Percentiles rank a stretch among this genome's conserved stretches.
These are phyloP conservation scores for Schizopygopsis malacanthus DNA, from an alignment of 2,797 vertebrate genomes.

Conservation along the genomic window DNA sequence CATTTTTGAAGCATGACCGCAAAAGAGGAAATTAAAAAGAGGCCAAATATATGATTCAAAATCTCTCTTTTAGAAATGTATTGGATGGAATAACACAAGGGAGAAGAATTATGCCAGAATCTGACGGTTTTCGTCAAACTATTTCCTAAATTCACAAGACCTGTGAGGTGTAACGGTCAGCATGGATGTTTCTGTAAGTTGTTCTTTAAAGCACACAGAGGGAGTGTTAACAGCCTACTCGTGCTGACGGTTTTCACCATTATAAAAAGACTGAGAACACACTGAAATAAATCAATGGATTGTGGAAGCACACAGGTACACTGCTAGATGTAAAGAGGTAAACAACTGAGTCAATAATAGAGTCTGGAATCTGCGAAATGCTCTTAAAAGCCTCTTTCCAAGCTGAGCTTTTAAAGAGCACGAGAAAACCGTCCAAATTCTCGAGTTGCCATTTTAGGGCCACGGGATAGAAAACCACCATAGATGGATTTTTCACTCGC, in stretches of 20 bases:
- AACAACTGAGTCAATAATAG: constrained; percentile 57
- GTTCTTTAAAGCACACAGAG: constrained; percentile 13
- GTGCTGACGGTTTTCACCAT: constrained; percentile 42
- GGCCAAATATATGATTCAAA: no score
- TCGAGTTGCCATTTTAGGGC: constrained; percentile 45
- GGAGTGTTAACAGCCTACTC: constrained; percentile 35
- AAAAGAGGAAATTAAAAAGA: background rate
- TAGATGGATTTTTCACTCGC: constrained; percentile 48
- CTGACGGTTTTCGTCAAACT: background rate
- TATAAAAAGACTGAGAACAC: constrained; percentile 28
- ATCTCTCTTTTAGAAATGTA: background rate
- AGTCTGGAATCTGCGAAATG: constrained; percentile 56
- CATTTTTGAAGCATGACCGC: no score
- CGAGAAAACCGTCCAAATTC: constrained; percentile 51
- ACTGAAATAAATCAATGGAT: constrained; percentile 51
- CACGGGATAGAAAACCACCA: constrained; percentile 33
- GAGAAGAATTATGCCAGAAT: background rate
- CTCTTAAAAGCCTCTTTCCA: constrained; percentile 58
- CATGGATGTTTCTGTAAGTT: background rate
- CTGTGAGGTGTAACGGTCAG: background rate
- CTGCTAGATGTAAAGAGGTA: constrained; percentile 56
- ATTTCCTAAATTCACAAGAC: background rate
- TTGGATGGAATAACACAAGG: background rate
- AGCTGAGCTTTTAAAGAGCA: constrained; percentile 52
- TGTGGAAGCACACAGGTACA: constrained; percentile 38